Percentiles rank a stretch among this genome's conserved stretches.
These are phyloP conservation scores for Streblospio benedicti DNA, from an alignment of 1,140 invertebrate genomes.

Conservation along the genomic window DNA sequence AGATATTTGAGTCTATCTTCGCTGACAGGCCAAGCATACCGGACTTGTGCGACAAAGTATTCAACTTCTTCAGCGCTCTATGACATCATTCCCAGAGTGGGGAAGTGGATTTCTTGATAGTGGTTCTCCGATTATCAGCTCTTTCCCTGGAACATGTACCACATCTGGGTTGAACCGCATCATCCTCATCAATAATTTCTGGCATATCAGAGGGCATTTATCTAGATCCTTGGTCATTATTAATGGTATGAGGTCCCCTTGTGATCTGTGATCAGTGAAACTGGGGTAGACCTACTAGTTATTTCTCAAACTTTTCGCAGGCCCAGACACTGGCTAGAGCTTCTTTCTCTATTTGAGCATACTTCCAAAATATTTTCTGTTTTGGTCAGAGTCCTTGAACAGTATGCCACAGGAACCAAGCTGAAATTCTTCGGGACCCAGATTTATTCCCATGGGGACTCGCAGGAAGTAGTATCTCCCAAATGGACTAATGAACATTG, in stretches of 20 bases:
- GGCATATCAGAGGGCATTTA: slow-evolving; percentile 14
- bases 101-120: too few relatives aligned
- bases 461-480: not conserved
- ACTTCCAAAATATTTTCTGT: slow-evolving; percentile 31
- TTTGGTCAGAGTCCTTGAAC: slow-evolving; percentile 20
- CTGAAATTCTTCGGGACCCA: not conserved
- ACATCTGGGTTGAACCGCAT: slow-evolving; percentile 12
- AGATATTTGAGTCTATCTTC: too few relatives aligned
- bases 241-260: slow-evolving; percentile 30
- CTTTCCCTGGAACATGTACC: slow-evolving; percentile 20
- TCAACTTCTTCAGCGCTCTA: too few relatives aligned
- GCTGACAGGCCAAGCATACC: too few relatives aligned
- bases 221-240: slow-evolving; percentile 13
- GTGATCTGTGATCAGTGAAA: slow-evolving; percentile 28
- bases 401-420: slow-evolving; percentile 21
- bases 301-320: slow-evolving; percentile 50
- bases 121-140: slow-evolving; percentile 17
- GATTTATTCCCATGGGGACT: not conserved
- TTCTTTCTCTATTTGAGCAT: slow-evolving; percentile 22
- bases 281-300: slow-evolving; percentile 42
- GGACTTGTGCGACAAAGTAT: too few relatives aligned
- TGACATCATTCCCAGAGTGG: too few relatives aligned
- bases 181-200: slow-evolving; percentile 18
- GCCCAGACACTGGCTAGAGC: slow-evolving; percentile 19
- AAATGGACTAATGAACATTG: not conserved